Conservation (phyloP, 2,113 vertebrate species). For the Microcebus griseorufus region DNA sequence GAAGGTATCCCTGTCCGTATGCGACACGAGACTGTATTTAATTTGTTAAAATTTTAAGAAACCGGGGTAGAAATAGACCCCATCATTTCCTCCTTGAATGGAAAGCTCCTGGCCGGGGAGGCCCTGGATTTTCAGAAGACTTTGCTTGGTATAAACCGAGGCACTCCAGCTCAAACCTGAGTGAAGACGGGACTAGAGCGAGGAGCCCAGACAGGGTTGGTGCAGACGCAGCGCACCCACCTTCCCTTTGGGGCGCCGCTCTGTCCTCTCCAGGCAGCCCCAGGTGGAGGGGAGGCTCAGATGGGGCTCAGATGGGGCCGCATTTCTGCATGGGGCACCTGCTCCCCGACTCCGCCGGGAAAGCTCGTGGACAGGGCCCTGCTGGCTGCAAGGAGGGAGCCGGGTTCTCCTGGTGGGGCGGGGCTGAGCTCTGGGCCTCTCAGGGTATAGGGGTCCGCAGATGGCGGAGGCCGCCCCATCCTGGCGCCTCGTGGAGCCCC, state of each 20-base stretch:
- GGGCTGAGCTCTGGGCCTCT: background rate
- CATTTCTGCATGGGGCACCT: background rate
- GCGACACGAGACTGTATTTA: background rate
- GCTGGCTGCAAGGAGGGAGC: fast-evolving
- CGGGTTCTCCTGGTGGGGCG: background rate
- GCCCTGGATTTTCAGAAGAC: background rate
- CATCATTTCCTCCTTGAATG: background rate
- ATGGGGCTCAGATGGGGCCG: background rate
- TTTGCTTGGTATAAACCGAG: background rate
- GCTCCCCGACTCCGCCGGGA: background rate
- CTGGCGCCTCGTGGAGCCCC: background rate
- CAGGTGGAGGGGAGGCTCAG: background rate
- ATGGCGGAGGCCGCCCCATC: too few species aligned
- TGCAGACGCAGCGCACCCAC: background rate
- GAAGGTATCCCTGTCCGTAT: background rate
- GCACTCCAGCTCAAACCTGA: background rate
- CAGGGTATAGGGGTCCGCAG: too few species aligned
- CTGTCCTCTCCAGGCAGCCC: background rate
- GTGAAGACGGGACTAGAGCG: background rate
- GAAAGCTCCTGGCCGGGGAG: background rate
- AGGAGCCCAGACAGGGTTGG: background rate
- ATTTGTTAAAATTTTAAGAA: background rate
- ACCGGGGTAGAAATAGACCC: background rate
- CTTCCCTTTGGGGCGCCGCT: background rate
- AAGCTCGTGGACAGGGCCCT: too few species aligned